Conservation (phyloP, 2,888 invertebrate genomes). For the Glomeris marginata region DNA sequence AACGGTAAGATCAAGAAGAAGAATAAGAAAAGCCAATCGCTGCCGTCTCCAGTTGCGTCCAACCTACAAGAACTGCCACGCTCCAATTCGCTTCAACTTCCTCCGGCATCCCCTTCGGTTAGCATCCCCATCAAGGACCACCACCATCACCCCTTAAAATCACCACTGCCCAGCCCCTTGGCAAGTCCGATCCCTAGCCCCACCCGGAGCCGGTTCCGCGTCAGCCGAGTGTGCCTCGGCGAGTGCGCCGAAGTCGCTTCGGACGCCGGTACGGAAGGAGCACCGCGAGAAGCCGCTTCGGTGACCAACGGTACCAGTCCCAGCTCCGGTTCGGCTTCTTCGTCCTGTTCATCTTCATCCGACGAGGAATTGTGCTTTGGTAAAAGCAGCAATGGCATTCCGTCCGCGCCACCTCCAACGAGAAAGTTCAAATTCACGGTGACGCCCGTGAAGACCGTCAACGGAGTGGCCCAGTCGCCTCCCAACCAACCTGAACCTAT, state of each 20-base stretch:
- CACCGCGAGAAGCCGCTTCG: no score
- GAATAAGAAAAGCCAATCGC: slow-evolving; percentile 10
- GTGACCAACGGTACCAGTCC: no score
- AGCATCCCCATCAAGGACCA: no score
- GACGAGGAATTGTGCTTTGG: no score
- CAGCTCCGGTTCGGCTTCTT: no score
- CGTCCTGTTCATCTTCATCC: no score
- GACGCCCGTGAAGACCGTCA: slow-evolving; percentile 9
- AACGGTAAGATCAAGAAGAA: not conserved
- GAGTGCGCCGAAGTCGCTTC: no score
- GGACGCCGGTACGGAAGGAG: no score
- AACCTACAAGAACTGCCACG: slow-evolving; percentile 18
- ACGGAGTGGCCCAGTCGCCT: slow-evolving; percentile 5
- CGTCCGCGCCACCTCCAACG: no score
- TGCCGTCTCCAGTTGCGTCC: not conserved
- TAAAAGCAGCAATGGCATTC: no score
- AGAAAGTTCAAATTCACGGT: slow-evolving; percentile 9
- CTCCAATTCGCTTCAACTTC: slow-evolving; percentile 44
- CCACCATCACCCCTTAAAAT: slow-evolving; percentile 39
- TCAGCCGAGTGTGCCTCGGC: slow-evolving; percentile 12
- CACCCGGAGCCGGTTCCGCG: slow-evolving; percentile 18
- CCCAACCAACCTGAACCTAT: not conserved
- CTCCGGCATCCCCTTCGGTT: slow-evolving; percentile 40
- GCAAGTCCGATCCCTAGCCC: slow-evolving; percentile 20
- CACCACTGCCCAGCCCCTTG: slow-evolving; percentile 43